A percentile compares a stretch with the other conserved stretches of the same genome.
Conservation (phyloP, 2,113 vertebrate species). For the Limanda limanda region DNA sequence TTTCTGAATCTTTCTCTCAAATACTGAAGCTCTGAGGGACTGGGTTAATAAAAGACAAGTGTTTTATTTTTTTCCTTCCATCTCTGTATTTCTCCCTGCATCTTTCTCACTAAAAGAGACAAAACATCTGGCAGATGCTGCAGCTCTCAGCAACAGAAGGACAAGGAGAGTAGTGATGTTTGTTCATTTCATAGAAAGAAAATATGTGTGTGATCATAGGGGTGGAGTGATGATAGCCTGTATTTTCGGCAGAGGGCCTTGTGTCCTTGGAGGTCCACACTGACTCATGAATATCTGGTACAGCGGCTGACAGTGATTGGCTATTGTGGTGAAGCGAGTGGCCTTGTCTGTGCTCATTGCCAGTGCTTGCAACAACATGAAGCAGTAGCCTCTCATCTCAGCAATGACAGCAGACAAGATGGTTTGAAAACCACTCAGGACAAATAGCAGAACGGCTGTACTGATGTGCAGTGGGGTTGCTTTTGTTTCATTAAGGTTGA, state of each 20-base stretch:
- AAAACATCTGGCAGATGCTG: constrained; percentile 47
- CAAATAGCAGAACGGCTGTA: constrained; percentile 35
- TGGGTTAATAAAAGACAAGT: background rate
- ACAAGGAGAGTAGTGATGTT: constrained; percentile 13
- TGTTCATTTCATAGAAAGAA: constrained; percentile 26
- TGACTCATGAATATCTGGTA: constrained; percentile 61
- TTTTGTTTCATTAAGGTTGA: constrained; percentile 52
- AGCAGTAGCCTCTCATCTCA: constrained; percentile 35
- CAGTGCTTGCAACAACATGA: constrained; percentile 6
- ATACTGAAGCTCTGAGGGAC: background rate
- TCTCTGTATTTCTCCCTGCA: constrained; percentile 2
- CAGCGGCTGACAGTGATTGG: constrained; percentile 50
- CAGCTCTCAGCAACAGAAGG: constrained; percentile 22
- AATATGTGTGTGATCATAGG: constrained; percentile 31
- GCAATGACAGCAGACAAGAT: constrained; percentile 21
- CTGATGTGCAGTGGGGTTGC: constrained; percentile 25
- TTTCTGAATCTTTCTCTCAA: background rate
- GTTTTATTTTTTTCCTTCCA: background rate
- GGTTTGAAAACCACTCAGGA: constrained; percentile 38
- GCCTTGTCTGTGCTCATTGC: constrained; percentile 55
- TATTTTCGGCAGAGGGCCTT: background rate
- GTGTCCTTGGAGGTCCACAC: constrained; percentile 58
- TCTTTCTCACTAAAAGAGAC: background rate
- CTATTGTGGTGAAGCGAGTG: constrained; percentile 29
- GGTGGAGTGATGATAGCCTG: background rate